Conservation (phyloP, 2,888 invertebrate species). For the Scaptomyza flava region DNA sequence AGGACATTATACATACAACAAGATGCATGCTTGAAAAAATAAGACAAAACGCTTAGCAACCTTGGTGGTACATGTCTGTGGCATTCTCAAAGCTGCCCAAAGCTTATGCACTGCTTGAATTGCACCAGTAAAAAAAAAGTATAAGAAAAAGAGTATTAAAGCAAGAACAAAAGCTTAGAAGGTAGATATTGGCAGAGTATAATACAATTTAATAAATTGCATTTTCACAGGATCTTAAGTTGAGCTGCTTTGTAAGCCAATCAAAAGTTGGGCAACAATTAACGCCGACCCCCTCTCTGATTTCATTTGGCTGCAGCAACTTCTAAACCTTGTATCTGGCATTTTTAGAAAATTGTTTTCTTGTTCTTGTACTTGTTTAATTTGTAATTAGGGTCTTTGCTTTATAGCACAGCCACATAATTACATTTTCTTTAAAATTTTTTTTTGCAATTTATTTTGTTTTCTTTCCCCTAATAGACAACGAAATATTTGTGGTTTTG, state of each 20-base stretch:
- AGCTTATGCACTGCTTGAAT: slow-evolving; percentile 34
- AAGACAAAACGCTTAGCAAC: slow-evolving; percentile 22
- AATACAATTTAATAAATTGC: background rate
- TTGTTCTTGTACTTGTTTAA: slow-evolving; percentile 9
- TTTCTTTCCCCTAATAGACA: slow-evolving; percentile 1
- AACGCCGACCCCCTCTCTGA: slow-evolving; percentile 12
- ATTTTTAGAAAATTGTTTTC: slow-evolving; percentile 14
- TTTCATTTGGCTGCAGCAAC: background rate
- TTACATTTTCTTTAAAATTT: slow-evolving; percentile 19
- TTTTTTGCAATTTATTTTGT: slow-evolving; percentile 1
- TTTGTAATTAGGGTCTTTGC: slow-evolving; percentile 33
- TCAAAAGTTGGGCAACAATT: slow-evolving; percentile 33
- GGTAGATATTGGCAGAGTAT: background rate
- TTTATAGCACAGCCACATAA: slow-evolving; percentile 21
- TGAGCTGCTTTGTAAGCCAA: slow-evolving; percentile 18
- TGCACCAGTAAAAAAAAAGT: background rate
- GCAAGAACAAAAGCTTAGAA: background rate
- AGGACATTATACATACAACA: slow-evolving; percentile 18
- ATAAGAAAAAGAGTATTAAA: background rate
- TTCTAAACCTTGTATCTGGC: slow-evolving; percentile 7
- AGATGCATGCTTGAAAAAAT: background rate
- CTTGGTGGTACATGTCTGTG: slow-evolving; percentile 38
- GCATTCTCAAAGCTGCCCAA: slow-evolving; percentile 30
- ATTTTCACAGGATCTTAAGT: background rate
- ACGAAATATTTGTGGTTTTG: slow-evolving; percentile 37